These are phyloP conservation scores for Ips typographus DNA, from an alignment of 1,140 invertebrate species.

Conservation along the genomic window DNA sequence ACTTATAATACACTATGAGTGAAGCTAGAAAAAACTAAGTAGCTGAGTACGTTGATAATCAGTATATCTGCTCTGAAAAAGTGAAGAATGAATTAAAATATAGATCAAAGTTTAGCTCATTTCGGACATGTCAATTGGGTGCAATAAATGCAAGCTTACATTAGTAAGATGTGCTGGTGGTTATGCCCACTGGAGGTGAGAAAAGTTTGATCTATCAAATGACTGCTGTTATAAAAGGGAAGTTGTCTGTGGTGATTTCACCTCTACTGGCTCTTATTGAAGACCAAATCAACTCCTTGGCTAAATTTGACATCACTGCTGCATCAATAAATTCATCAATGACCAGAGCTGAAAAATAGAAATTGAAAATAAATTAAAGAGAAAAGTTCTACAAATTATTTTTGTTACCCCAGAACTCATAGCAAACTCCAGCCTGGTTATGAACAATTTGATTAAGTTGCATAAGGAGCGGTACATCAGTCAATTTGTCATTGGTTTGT, in stretches of 20 bases:
- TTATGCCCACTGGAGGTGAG: conserved; percentile 98
- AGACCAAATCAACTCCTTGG: conserved; percentile 90
- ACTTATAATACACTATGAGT: too few species aligned
- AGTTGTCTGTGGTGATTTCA: conserved; percentile 91
- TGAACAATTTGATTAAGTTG: conserved; percentile 57
- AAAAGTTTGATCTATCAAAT: conserved; percentile 97
- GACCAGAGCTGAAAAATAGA: conserved; percentile 54
- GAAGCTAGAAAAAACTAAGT: too few species aligned
- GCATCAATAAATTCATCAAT: conserved; percentile 40
- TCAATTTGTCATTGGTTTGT: conserved; percentile 59
- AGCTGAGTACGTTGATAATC: too few species aligned
- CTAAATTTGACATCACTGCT: conserved; percentile 72
- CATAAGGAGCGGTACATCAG: conserved; percentile 58
- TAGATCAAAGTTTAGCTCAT: conserved; percentile 84
- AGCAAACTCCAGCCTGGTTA: conserved; percentile 67
- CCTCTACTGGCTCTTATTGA: conserved; percentile 92
- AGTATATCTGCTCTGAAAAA: conserved; percentile 44
- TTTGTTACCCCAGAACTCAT: conserved; percentile 98
- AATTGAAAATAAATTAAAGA: conserved; percentile 68
- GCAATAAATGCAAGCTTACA: conserved; percentile 91
- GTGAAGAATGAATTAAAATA: conserved; percentile 71
- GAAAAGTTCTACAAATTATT: conserved; percentile 76
- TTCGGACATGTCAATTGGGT: conserved; percentile 90
- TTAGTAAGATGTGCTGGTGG: conserved; percentile 87
- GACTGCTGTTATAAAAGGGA: conserved; percentile 69